Evolutionary conservation across 2,888 invertebrate genomes (phyloP).

Genomic region (Helleia helle): DNA sequence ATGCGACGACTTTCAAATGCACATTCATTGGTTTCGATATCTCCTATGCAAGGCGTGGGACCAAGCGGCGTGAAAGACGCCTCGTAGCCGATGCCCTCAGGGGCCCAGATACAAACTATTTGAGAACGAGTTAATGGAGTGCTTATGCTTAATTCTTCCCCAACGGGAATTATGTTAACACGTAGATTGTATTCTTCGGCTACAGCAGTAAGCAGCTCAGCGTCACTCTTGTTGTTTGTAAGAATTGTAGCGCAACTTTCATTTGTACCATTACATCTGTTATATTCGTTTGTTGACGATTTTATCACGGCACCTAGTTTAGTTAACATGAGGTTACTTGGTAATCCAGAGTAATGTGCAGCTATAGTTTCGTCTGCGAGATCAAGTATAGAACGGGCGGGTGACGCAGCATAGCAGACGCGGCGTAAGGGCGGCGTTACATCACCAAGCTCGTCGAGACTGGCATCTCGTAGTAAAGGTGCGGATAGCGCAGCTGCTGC

Average conservation of each 20-base stretch:
- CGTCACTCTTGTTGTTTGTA: conserved; percentile 34
- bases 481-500: conserved; percentile 28
- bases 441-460: conserved; percentile 43
- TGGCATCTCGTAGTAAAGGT: conserved; percentile 36
- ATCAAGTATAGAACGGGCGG: conserved; percentile 42
- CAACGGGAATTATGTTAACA: conserved; percentile 26
- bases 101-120: conserved; percentile 36
- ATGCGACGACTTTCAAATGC: conserved; percentile 51
- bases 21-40: conserved; percentile 27
- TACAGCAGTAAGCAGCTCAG: conserved; percentile 26
- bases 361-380: conserved; percentile 31
- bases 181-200: conserved; percentile 27
- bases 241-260: conserved; percentile 33
- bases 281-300: no score
- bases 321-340: neutral
- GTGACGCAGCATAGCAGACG: conserved; percentile 31
- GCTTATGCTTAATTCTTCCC: conserved; percentile 16
- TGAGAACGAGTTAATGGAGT: conserved; percentile 13
- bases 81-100: conserved; percentile 19
- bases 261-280: neutral
- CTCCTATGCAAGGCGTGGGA: conserved; percentile 39
- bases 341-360: conserved; percentile 23
- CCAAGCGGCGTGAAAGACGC: conserved; percentile 27
- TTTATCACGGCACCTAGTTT: no score
- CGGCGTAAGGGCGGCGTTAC: conserved; percentile 38